phyloP scores from a whole-genome alignment of 2,113 vertebrate species.

The Plectropomus leopardus region DNA sequence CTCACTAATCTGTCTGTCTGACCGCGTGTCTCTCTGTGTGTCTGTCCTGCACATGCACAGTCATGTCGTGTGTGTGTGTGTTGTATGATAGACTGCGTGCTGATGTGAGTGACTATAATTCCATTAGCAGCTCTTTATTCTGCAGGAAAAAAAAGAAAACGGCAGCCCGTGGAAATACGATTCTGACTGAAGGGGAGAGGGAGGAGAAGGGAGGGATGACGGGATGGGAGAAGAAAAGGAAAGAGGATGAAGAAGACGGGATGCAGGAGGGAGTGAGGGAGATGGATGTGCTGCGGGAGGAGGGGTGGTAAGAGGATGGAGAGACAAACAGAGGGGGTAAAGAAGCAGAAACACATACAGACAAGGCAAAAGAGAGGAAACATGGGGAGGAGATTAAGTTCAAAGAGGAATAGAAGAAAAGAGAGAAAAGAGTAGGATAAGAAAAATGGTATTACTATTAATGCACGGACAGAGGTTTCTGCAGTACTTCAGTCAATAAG shows the following conservation, averaged over 20 bases:
- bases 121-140: slow-evolving; percentile 60
- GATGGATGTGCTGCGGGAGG: not conserved
- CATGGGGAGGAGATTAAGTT: not conserved
- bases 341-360: not conserved
- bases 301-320: not conserved
- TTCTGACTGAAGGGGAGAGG: slow-evolving; percentile 36
- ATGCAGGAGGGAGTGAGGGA: not conserved
- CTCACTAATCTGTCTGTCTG: slow-evolving; percentile 57
- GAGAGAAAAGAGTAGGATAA: not conserved
- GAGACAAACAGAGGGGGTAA: not conserved
- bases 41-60: slow-evolving; percentile 30
- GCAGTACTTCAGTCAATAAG: not conserved
- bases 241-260: not conserved
- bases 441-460: slow-evolving; percentile 9
- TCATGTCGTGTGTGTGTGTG: slow-evolving; percentile 12
- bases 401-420: not conserved
- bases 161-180: slow-evolving; percentile 35
- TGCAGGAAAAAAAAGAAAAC: slow-evolving; percentile 5
- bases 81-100: slow-evolving; percentile 21
- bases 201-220: slow-evolving; percentile 27
- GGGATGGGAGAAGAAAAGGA: slow-evolving; percentile 14
- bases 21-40: slow-evolving; percentile 4
- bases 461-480: slow-evolving; percentile 7
- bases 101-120: slow-evolving; percentile 54
- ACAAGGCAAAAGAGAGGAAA: not conserved